Conservation (phyloP, 2,888 invertebrate species). For the Tanytarsus gracilentus region DNA sequence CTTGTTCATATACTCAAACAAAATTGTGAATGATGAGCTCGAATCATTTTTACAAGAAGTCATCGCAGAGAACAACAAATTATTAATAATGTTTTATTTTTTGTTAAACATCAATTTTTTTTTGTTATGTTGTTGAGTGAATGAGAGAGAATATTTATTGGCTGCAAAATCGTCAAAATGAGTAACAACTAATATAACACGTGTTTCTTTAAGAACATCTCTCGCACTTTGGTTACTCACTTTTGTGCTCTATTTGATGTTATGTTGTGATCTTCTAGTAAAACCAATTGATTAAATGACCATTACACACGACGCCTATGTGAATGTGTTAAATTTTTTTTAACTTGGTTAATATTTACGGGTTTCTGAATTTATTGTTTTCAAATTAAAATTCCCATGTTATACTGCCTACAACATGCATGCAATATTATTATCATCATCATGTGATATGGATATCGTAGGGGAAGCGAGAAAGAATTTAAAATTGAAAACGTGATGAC, state of each 20-base stretch:
- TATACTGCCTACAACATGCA: no score
- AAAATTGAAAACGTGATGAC: neutral
- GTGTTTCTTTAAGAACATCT: conserved; percentile 1
- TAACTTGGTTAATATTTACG: neutral
- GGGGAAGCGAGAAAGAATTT: no score
- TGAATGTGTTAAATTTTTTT: neutral
- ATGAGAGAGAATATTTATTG: conserved; percentile 1
- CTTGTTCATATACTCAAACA: no score
- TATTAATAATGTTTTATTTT: neutral
- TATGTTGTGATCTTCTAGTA: neutral
- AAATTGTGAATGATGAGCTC: no score
- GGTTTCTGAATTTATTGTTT: neutral
- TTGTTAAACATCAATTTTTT: conserved; percentile 12
- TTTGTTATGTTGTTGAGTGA: no score
- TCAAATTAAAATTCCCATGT: no score
- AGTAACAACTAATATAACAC: conserved; percentile 12
- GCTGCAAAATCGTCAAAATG: conserved; percentile 10
- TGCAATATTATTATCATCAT: no score
- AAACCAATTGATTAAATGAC: conserved; percentile 6
- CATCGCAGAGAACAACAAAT: neutral
- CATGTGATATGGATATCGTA: no score
- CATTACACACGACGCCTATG: neutral
- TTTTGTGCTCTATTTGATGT: neutral
- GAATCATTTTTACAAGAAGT: no score
- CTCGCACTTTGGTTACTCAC: neutral